Base-by-base conservation (phyloP, 2,113 vertebrate species). In the Empidonax traillii region DNA sequence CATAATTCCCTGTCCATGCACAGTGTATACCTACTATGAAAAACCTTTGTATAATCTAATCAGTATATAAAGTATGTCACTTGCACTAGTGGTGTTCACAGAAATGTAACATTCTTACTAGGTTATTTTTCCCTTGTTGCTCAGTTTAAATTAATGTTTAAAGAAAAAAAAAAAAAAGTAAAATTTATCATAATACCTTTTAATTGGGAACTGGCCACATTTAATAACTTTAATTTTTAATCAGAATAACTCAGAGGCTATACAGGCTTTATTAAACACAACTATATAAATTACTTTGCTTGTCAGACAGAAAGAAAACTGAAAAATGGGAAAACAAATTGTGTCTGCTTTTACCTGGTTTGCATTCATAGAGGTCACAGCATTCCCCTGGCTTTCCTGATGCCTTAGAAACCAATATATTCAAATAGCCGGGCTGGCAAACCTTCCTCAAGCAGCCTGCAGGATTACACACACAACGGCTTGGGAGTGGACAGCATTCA, bases 291-390 rank as follows among this genome's bases (percentile, higher is more conserved):
- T 51, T 39, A 69, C 41, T 87, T 58, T 65, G 12, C 19, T 65
- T 75, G 21, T 56, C 62, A 81, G 67, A 65, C 19, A 58, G 25
- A 39, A 59, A 83, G 86, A 89, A 69, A 41, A 0, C 0, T 5
- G 3, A 28, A 74, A 87, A 86, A 43, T 6, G 4, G 4, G 30
- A 73, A 87, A 81, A 59, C 7, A 71, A 95, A 21, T 83, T 1
- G 2, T 8, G 20, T 63, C n/a, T 20, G 2, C 27, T 93, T 96
- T 95, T 97, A 99, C 99, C 99, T 98, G 98, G 99, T 97, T 99
- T 99, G 98, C 99, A 99, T 97, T 99, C 99, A 96, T 99, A 99
- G 79, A 99, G 98, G 97, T 99, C 99, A 94, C 99, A 99, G 94
- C 99, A 99, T 95, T 99, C 98, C 41, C 99, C 99, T 23, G 99